Evolutionary conservation across 2,797 vertebrate genomes (phyloP).

Genomic region (Peromyscus attwateri): DNA sequence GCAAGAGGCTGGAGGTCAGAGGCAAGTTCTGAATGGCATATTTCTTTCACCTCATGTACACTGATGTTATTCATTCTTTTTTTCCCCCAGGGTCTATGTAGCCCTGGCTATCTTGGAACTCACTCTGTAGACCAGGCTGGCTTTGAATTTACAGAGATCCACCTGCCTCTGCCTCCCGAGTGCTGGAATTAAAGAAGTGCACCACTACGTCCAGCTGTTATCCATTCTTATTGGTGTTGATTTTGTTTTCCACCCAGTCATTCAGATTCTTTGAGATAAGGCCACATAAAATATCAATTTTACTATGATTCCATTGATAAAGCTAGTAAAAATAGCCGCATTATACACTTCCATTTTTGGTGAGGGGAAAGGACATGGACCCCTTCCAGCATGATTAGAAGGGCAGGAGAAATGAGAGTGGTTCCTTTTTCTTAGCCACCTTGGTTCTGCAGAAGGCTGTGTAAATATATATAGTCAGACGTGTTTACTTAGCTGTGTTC

Average conservation of each 20-base stretch:
- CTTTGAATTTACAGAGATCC: neutral
- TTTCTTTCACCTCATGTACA: constrained; percentile 8
- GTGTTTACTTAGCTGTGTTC: neutral
- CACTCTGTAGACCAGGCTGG: neutral
- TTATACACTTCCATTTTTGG: neutral
- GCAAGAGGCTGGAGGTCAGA: neutral
- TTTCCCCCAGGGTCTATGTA: neutral
- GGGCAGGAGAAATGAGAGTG: neutral
- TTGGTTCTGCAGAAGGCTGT: neutral
- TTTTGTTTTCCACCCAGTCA: constrained; percentile 6
- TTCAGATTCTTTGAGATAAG: neutral
- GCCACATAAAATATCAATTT: constrained; percentile 30
- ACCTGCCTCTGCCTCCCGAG: neutral
- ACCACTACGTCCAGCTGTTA: neutral
- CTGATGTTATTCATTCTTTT: neutral
- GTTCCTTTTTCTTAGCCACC: neutral
- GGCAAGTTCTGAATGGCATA: neutral
- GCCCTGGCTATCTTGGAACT: neutral
- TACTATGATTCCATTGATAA: constrained; percentile 22
- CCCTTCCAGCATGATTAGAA: neutral
- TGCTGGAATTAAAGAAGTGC: neutral
- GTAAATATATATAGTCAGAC: neutral
- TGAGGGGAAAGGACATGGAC: neutral
- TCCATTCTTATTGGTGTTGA: neutral
- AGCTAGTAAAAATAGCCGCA: constrained; percentile 10